A percentile compares a stretch with the other conserved stretches of the same genome.
Evolutionary conservation across 2,888 invertebrate genomes (phyloP).

Genomic region (Heliconius hortense): DNA sequence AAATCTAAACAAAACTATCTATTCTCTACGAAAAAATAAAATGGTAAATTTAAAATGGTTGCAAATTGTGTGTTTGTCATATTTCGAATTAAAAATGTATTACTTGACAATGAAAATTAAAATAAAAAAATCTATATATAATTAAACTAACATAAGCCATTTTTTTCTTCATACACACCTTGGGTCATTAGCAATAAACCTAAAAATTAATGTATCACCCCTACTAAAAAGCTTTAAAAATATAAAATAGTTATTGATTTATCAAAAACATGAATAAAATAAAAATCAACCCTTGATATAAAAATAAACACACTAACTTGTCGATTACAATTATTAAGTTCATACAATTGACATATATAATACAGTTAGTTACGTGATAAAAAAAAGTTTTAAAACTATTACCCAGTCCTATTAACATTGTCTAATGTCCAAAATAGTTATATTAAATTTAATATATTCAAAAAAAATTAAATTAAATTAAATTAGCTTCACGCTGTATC

Average conservation of each 20-base stretch:
- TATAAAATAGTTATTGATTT: constrained; percentile 60
- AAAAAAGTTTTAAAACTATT: constrained; percentile 42
- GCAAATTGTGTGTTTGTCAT: not conserved
- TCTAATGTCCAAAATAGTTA: not conserved
- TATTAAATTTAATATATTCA: not conserved
- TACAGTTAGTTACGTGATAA: constrained; percentile 60
- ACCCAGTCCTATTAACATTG: not conserved
- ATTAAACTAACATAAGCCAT: constrained; percentile 29
- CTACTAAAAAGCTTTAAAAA: constrained; percentile 37
- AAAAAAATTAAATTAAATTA: no score
- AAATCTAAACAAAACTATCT: constrained; percentile 44
- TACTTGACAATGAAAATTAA: constrained; percentile 24
- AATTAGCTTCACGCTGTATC: no score
- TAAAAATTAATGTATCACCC: constrained; percentile 34
- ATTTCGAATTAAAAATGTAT: not conserved
- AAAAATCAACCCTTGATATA: constrained; percentile 63
- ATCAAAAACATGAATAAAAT: constrained; percentile 60
- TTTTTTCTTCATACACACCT: constrained; percentile 24
- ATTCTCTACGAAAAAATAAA: constrained; percentile 24
- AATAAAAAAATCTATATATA: constrained; percentile 26
- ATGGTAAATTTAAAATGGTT: constrained; percentile 3
- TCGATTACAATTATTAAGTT: constrained; percentile 60
- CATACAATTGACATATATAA: constrained; percentile 60
- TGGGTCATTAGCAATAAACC: constrained; percentile 23
- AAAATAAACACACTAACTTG: constrained; percentile 62